Base-by-base conservation (phyloP, 2,888 invertebrate genomes). In the Monopis laevigella region DNA sequence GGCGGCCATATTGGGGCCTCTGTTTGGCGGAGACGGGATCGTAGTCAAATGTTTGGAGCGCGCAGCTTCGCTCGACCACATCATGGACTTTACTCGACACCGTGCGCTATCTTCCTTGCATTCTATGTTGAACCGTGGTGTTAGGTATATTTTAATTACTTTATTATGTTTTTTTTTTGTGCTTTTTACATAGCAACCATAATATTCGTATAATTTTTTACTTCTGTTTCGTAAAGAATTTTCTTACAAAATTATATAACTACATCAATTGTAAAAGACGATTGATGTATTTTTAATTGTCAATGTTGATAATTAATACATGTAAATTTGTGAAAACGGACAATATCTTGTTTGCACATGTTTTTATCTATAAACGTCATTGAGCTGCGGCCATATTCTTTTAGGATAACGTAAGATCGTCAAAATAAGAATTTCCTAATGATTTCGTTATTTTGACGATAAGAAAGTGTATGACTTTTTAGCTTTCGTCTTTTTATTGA, bases 51-150 rank as follows among this genome's bases (percentile, higher is more conserved):
- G 95, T 56, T 73, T 98, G 47, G 96, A 98, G 60, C 96, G 92
- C 59, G 94, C 97, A 1, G 88, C 89, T 65, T 87, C 87, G 18
- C 92, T 95, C 57, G 98, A 99, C 60, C 99, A 99, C 62, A 93
- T 99, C 38, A 99, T 99, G 99, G 98, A 98, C 80, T 98, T 98
- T 65, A 99, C 98, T 0, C 85, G 96, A n/a, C 85, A 98, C 48
- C 83, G 99, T 42, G 98, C 99, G 1, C 83, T 99, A 2, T 94
- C 94, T 41, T 96, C 98, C 0, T 82, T 99, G 42, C 99, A 99
- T 74, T 97, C 98, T 3, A 98, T 99, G 96, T 77, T 99, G 30
- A 98, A 98, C 72, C 94, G 98, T 63, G 88, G 93, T 14, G 93
- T 92, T 21, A 85, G 93, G 82, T 90, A 83, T 13, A 11, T 24